Conservation (phyloP, 2,797 vertebrate species). For the Agapornis canus region DNA sequence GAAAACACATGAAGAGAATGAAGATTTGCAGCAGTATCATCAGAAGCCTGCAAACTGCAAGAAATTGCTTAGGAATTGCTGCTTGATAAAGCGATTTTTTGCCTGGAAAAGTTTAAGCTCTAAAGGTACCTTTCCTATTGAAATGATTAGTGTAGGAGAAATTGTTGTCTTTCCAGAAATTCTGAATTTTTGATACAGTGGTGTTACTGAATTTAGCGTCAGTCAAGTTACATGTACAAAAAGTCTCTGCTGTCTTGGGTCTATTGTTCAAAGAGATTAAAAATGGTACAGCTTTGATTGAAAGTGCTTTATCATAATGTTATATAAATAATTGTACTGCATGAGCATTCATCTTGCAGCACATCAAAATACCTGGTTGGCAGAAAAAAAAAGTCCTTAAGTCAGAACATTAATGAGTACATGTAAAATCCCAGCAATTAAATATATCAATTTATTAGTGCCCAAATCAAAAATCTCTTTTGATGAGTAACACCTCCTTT, state of each 20-base stretch:
- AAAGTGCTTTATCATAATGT: conserved; percentile 30
- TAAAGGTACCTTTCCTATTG: conserved; percentile 79
- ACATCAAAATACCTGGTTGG: conserved; percentile 18
- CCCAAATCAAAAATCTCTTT: background rate
- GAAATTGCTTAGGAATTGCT: conserved; percentile 85
- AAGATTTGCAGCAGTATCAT: conserved; percentile 77
- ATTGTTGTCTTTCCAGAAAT: conserved; percentile 13
- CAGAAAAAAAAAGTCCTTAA: background rate
- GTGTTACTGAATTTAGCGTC: conserved; percentile 27
- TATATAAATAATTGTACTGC: conserved; percentile 50
- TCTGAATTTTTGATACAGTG: background rate
- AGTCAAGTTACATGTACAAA: conserved; percentile 15
- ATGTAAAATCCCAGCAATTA: background rate
- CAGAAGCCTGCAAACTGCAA: conserved; percentile 81
- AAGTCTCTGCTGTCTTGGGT: conserved; percentile 10
- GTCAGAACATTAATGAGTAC: conserved; percentile 3
- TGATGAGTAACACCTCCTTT: conserved; percentile 14
- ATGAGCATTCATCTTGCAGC: conserved; percentile 32
- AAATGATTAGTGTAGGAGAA: conserved; percentile 35
- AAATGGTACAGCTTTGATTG: conserved; percentile 50
- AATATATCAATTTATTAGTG: background rate
- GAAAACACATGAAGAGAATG: conserved; percentile 75
- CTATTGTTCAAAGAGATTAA: conserved; percentile 43
- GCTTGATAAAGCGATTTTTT: conserved; percentile 82
- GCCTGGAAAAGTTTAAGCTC: conserved; percentile 81